Conservation (phyloP, 53 echinoderm and acorn worm genomes). For the Hippasteria phrygiana region DNA sequence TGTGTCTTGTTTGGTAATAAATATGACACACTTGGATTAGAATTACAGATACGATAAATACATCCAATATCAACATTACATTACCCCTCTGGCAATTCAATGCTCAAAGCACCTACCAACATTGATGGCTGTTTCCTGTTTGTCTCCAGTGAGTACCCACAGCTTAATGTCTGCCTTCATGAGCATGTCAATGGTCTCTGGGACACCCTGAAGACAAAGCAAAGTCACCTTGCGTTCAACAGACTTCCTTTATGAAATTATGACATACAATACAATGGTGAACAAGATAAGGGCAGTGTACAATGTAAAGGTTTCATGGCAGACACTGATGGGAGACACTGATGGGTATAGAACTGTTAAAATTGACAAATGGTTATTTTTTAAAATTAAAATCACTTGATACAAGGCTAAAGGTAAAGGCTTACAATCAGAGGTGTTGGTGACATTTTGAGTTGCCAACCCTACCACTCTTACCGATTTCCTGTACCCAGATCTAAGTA, state of each 20-base stretch:
- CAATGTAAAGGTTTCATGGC: too few species aligned
- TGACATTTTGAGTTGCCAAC: too few species aligned
- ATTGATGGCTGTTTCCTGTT: slow-evolving; percentile 99
- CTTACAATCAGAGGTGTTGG: too few species aligned
- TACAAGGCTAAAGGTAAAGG: too few species aligned
- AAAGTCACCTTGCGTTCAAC: neutral
- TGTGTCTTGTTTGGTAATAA: too few species aligned
- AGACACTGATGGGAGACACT: too few species aligned
- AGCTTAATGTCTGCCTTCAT: slow-evolving; percentile 92
- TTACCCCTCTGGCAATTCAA: slow-evolving; percentile 9
- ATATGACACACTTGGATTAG: neutral
- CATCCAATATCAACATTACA: neutral
- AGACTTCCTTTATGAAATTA: neutral
- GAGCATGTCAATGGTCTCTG: slow-evolving; percentile 96
- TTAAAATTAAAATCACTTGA: too few species aligned
- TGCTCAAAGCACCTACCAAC: slow-evolving; percentile 75
- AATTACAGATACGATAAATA: neutral
- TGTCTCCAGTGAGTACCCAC: slow-evolving; percentile 98
- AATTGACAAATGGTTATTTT: too few species aligned
- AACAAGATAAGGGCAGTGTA: neutral
- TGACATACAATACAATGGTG: neutral
- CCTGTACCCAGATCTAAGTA: too few species aligned
- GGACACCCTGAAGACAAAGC: slow-evolving; percentile 80
- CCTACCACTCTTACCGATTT: too few species aligned
- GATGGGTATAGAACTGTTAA: too few species aligned